Base-by-base conservation (phyloP, 2,113 vertebrate species). In the Xiphophorus hellerii region DNA sequence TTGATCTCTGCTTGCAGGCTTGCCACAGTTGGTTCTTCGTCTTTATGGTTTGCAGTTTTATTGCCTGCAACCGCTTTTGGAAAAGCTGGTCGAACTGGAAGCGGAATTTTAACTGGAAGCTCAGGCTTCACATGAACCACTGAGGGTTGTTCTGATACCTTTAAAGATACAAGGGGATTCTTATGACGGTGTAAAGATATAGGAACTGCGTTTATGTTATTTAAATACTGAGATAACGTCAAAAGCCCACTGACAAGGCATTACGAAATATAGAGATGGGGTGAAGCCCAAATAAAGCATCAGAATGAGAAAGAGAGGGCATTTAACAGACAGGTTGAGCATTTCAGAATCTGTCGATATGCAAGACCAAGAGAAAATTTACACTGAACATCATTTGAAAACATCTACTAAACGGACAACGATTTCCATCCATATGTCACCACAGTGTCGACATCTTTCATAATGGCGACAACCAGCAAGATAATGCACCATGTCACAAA, bases 1-100 rank as follows among this genome's bases (percentile, higher is more conserved):
- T 81, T 92, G 70, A 95, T 78, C 27, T 94, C 93, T 4, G 80
- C 83, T 48, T 93, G 85, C 61, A 95, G 80, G 63, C 85, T 73
- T 4, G 91, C 81, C 76, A 94, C 1, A 0, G 79, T 90, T 3
- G 71, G 11, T 9, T 84, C 80, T 12, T 90, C 51, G 25, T 58
- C 85, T 51, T 83, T 90, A 28, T 70, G 72, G 42, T 62, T 63
- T 48, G 66, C 74, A 4, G 69, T 66, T 69, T 27, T 86, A 33
- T 62, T 51, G 4, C 87, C 83, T 66, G 80, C 28, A 0, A 63
- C 6, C 0, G 64, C 51, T 69, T 80, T 91, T 3, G 83, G 90
- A 4, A 31, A 74, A 22, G 64, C 3, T 29, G 89, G 81, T 63
- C 80, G 87, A 25, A 33, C n/a, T 0, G 76, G 71, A 28, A 87